Conservation (phyloP, 2,113 vertebrate genomes). For the Meleagris gallopavo region DNA sequence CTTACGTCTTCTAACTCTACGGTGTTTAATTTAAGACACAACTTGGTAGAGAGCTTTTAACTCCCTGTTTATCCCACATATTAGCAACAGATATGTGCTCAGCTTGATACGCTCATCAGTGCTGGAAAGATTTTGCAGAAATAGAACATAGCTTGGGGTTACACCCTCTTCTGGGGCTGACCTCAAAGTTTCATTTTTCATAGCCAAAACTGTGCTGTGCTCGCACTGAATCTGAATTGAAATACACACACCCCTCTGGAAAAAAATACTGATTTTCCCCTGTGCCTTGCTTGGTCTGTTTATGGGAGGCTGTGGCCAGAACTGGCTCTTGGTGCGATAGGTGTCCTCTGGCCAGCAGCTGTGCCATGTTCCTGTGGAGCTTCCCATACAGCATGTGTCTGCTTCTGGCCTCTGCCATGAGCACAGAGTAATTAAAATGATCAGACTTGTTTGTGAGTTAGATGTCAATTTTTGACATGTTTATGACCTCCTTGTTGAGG, state of each 20-base stretch:
- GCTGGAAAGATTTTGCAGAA: not conserved
- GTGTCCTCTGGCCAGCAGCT: accelerated
- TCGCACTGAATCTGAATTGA: not conserved
- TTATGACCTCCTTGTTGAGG: not conserved
- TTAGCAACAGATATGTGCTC: not conserved
- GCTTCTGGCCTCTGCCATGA: not conserved
- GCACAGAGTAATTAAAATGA: not conserved
- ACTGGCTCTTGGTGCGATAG: not conserved
- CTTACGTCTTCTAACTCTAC: not conserved
- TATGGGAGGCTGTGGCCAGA: not conserved
- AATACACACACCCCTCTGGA: not conserved
- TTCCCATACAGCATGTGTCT: not conserved
- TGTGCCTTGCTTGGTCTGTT: not conserved
- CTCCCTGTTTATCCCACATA: not conserved
- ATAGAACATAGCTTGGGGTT: not conserved
- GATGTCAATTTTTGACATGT: not conserved
- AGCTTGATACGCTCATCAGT: not conserved
- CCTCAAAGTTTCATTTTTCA: not conserved
- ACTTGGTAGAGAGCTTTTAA: not conserved
- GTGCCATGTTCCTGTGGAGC: not conserved
- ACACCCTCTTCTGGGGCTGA: not conserved
- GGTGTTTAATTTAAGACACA: not conserved
- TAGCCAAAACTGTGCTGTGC: not conserved
- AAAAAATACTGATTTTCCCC: not conserved
- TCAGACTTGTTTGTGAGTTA: not conserved